phyloP scores from a whole-genome alignment of 2,113 vertebrate genomes.

The Odobenus rosmarus region DNA sequence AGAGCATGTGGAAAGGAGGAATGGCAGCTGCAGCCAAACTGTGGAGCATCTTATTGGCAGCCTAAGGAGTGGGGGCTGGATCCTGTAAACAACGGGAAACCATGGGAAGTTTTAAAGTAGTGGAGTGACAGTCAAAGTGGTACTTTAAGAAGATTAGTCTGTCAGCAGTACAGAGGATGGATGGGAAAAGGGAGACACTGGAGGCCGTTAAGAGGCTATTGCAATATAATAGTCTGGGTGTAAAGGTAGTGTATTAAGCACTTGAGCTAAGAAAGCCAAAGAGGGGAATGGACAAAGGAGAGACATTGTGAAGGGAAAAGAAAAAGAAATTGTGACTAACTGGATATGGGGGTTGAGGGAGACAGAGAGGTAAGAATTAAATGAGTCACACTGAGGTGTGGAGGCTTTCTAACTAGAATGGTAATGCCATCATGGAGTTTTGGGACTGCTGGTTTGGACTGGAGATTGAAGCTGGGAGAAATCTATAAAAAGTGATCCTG shows the following conservation, averaged over 20 bases:
- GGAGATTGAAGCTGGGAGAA: slow-evolving; percentile 1
- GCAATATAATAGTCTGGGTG: neutral
- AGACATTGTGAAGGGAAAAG: neutral
- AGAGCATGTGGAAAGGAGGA: neutral
- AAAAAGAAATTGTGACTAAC: neutral
- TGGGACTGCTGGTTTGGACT: neutral
- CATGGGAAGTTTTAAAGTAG: slow-evolving; percentile 47
- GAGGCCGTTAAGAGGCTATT: slow-evolving; percentile 39
- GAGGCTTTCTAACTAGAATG: neutral
- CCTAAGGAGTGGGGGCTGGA: neutral
- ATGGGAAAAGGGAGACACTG: slow-evolving; percentile 1
- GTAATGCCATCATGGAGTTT: neutral
- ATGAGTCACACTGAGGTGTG: neutral
- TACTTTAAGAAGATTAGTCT: slow-evolving; percentile 66
- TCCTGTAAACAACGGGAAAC: slow-evolving; percentile 46
- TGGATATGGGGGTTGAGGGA: neutral
- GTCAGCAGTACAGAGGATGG: neutral
- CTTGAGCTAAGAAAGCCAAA: slow-evolving; percentile 47
- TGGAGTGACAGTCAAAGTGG: slow-evolving; percentile 25
- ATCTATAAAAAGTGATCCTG: neutral
- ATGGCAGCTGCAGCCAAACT: neutral
- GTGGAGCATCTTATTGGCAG: neutral
- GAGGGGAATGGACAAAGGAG: neutral
- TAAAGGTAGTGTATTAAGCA: slow-evolving; percentile 32
- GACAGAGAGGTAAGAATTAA: neutral